Evolutionary conservation across 1,140 invertebrate species (phyloP), one percentile per base, ranked within the genome.

Genomic region (Sycophila sp.): DNA sequence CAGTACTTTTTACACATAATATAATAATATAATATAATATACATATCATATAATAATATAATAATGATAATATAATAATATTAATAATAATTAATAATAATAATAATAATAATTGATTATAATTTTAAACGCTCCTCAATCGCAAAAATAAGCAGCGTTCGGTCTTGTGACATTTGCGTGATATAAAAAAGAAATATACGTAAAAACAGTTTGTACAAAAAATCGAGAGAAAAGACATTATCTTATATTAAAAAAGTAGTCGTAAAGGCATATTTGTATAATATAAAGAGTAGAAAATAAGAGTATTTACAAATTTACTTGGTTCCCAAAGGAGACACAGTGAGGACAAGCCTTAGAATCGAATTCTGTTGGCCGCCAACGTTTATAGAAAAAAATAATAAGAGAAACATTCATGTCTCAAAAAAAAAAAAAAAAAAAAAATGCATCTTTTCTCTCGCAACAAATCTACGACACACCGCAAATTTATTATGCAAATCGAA

Each of bases 151-250:
- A 55, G 26, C 10, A 34, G 26, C 38, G 8, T 17, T 55, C 3
- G 51, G n/a, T 51, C 38, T 58, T 15, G 1, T n/a, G 51, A 6
- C 49, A 0, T n/a, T 40, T 6, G 47, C 53, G 26, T 36, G 73
- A 49, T 72, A 75, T 75, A 79, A 42, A 63, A 55, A 72, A 76
- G 77, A 71, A 77, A 80, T 80, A 80, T 79, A 80, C 81, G 76
- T 85, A 84, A 84, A 85, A 84, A 84, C 80, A 84, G 79, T 85
- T 85, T 86, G 83, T 85, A 86, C 84, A 86, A 85, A 80, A 75
- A 83, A 78, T 80, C 74, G 81, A 82, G 79, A 83, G 81, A 83
- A 83, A 83, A 81, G 81, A 78, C 69, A 78, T 70, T 68, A 72
- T 63, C 78, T 80, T 74, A 77, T 77, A 74, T 78, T 78, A 30